Evolutionary conservation across 2,888 invertebrate species (phyloP).

Genomic region (Protophormia terraenovae): DNA sequence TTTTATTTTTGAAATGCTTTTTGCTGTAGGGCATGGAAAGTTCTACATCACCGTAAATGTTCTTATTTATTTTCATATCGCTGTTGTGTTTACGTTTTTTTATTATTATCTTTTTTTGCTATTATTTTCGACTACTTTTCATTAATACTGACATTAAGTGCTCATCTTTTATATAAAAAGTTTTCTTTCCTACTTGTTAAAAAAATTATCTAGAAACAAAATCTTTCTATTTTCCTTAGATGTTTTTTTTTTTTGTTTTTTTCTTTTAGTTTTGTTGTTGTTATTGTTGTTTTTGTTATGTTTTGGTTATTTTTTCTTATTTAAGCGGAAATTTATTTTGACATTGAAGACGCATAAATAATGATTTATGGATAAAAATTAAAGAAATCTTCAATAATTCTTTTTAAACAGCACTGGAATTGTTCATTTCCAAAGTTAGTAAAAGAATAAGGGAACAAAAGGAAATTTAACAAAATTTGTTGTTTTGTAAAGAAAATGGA

Average conservation of each 20-base stretch:
- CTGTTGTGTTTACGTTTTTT: not conserved
- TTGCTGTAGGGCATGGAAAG: not conserved
- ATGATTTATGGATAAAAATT: constrained; percentile 74
- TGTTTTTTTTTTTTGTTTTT: not conserved
- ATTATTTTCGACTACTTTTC: constrained; percentile 16
- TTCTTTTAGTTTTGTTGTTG: not conserved
- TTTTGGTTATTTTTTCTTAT: constrained; percentile 47
- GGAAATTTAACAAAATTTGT: constrained; percentile 9
- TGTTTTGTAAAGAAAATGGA: not conserved
- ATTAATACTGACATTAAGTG: constrained; percentile 61
- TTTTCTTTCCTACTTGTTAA: constrained; percentile 12
- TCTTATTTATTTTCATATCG: not conserved
- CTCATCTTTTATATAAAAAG: constrained; percentile 37
- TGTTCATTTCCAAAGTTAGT: not conserved
- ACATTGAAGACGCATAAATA: constrained; percentile 74
- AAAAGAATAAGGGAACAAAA: not conserved
- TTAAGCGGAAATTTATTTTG: constrained; percentile 74
- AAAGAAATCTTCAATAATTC: constrained; percentile 36
- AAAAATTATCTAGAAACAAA: not conserved
- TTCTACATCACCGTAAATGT: not conserved
- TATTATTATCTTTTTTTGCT: not conserved
- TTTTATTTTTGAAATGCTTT: too few species aligned
- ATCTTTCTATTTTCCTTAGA: not conserved
- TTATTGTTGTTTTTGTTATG: constrained; percentile 27
- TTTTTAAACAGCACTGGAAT: not conserved